Evolutionary conservation across 2,888 invertebrate species (phyloP), one percentile per base, ranked within the genome.

Genomic region (Scaptomyza reducta): DNA sequence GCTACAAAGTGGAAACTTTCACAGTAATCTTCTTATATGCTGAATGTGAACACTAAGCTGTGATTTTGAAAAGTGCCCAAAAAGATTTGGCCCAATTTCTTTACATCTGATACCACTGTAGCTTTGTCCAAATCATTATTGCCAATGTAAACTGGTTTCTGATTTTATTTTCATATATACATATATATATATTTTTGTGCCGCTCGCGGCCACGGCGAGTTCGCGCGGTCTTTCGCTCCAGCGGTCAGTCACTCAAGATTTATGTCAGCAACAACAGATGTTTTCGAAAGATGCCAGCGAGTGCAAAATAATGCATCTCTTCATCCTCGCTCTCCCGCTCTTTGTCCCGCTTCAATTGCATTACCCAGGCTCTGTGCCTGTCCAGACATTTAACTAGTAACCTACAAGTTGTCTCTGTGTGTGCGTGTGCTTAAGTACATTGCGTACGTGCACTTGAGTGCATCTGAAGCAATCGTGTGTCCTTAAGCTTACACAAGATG

Each of bases 191-290:
- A 9, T 3, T 16, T 1, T 16, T 40, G 14, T 40, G 38, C 65
- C 61, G 80, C 69, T 74, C 65, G 83, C 70, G 79, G 72, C 67
- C 60, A 68, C 65, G 69, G 9, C 46, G 60, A 78, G 75, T 65
- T 76, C 64, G 83, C 77, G 86, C 89, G 88, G 87, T 88, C 84
- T 89, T 88, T 64, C 70, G 87, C 87, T 88, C 74, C 88, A 87
- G 68, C 89, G 88, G 84, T 85, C 84, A 85, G 88, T 85, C 84
- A 89, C 84, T 89, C 85, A 80, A 88, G 89, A 86, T 86, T 89
- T 86, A 86, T 86, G 89, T 86, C 89, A 89, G 87, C 66, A 65
- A n/a, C 84, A 86, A 86, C 86, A 86, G 86, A 89, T 86, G 86
- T 88, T 40, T 89, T 89, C 68, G 70, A 45, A 35, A 46, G 68